A percentile compares a stretch with the other conserved stretches of the same genome.
Evolutionary conservation across 1,140 invertebrate genomes (phyloP).

Genomic region (Lysiphlebus fabarum): DNA sequence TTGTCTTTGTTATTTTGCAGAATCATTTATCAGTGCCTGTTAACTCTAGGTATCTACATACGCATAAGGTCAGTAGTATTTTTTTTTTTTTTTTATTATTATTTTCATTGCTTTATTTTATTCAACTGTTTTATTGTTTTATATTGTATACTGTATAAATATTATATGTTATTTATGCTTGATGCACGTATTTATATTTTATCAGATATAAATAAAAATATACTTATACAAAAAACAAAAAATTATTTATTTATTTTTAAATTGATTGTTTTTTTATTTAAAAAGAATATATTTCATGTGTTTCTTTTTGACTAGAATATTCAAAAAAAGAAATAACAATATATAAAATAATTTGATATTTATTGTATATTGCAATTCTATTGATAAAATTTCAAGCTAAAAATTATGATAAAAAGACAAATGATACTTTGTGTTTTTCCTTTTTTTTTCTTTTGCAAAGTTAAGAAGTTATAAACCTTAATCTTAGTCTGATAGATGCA

Average conservation of each 20-base stretch:
- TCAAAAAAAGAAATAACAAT: too few relatives aligned
- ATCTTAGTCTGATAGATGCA: constrained; percentile 12
- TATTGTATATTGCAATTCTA: constrained; percentile 5
- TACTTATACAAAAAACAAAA: too few relatives aligned
- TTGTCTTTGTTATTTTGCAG: constrained; percentile 75
- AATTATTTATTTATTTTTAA: too few relatives aligned
- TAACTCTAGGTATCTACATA: constrained; percentile 78
- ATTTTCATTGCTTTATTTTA: constrained; percentile 21
- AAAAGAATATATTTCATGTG: too few relatives aligned
- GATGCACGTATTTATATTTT: background rate
- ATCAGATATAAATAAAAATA: background rate
- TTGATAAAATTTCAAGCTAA: background rate
- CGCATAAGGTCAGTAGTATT: constrained; percentile 69
- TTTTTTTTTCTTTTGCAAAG: too few relatives aligned
- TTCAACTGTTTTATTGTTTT: too few relatives aligned
- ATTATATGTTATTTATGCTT: constrained; percentile 8
- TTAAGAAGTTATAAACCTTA: constrained; percentile 5
- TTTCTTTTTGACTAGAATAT: too few relatives aligned
- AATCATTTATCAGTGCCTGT: constrained; percentile 83
- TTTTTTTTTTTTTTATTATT: constrained; percentile 38
- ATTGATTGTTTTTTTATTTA: too few relatives aligned
- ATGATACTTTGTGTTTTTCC: too few relatives aligned
- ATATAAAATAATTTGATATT: background rate
- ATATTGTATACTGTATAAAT: background rate
- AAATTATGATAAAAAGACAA: too few relatives aligned